Evolutionary conservation across 2,113 vertebrate genomes (phyloP), one percentile per base, ranked within the genome.

Genomic region (Nycticryphes semicollaris): DNA sequence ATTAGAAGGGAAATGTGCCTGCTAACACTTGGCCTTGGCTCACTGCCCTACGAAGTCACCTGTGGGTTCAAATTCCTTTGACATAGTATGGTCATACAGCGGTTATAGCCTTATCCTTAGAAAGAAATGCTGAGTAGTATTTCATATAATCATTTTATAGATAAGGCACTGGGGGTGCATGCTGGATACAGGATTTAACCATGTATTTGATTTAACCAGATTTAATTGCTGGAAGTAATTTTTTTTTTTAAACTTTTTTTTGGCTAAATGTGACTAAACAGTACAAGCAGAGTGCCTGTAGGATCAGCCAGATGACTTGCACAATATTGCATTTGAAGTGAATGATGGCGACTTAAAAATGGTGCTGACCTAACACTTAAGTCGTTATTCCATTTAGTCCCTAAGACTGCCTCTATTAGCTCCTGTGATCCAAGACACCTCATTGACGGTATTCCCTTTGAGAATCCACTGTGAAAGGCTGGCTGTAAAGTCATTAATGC

Each of bases 61-160:
- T 81, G 30, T 45, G 62, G 39, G 82, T 85, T 90, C 94, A 95
- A 90, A 90, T 92, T 93, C 92, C 78, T 88, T 77, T 84, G 75
- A 20, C n/a, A 43, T 7, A 33, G 14, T 66, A 64, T 0, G 0
- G 39, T 74, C 74, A 83, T 57, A 60, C 7, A 2, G 47, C 2
- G 1, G 22, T 59, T 37, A 69, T 57, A 81, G 64, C 39, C 56
- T 73, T 74, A 77, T 25, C 57, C 59, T 86, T 66, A 91, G 69
- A 89, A 87, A 89, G 39, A 81, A 83, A 68, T 87, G 68, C 62
- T 82, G 86, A 90, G 22, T 41, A 41, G 37, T 45, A 67, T 53
- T 76, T 79, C 68, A 41, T 10, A 16, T 48, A 79, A 78, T 68
- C 2, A 22, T 79, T 91, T 89, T 75, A 53, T 35, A 76, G 72